Conservation (phyloP, 2,888 invertebrate species). For the Pyrochroa serraticornis region DNA sequence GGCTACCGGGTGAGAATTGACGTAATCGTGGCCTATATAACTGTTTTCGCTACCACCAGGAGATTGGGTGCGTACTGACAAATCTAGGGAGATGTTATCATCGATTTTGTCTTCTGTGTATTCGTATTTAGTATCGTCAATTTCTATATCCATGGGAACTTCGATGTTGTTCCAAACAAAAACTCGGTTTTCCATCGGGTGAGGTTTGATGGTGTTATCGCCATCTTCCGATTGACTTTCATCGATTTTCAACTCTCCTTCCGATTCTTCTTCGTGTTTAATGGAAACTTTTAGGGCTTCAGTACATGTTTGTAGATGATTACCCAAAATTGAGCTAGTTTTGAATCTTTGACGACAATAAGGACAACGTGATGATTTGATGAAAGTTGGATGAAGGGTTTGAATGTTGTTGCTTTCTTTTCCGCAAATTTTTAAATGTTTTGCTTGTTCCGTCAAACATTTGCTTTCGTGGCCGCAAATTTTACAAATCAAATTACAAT, state of each 20-base stretch:
- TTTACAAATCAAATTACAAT: slow-evolving; percentile 71
- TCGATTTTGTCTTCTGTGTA: slow-evolving; percentile 53
- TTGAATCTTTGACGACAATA: slow-evolving; percentile 87
- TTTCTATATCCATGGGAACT: slow-evolving; percentile 53
- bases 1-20: slow-evolving; percentile 44
- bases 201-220: slow-evolving; percentile 59
- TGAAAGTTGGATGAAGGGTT: slow-evolving; percentile 38
- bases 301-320: slow-evolving; percentile 76
- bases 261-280: slow-evolving; percentile 42
- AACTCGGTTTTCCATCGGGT: slow-evolving; percentile 81
- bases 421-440: slow-evolving; percentile 75
- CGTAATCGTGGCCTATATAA: slow-evolving; percentile 40
- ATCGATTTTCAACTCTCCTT: slow-evolving; percentile 37
- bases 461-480: slow-evolving; percentile 79
- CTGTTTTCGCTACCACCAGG: slow-evolving; percentile 50
- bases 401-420: slow-evolving; percentile 44
- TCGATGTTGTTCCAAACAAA: slow-evolving; percentile 82
- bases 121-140: slow-evolving; percentile 53
- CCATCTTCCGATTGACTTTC: slow-evolving; percentile 36
- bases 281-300: slow-evolving; percentile 59
- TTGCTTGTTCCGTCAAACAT: slow-evolving; percentile 79
- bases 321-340: slow-evolving; percentile 77
- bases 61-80: slow-evolving; percentile 55
- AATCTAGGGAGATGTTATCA: slow-evolving; percentile 53
- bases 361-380: slow-evolving; percentile 80